Base-by-base conservation (phyloP, 2,797 vertebrate species). In the Malurus leucopterus region DNA sequence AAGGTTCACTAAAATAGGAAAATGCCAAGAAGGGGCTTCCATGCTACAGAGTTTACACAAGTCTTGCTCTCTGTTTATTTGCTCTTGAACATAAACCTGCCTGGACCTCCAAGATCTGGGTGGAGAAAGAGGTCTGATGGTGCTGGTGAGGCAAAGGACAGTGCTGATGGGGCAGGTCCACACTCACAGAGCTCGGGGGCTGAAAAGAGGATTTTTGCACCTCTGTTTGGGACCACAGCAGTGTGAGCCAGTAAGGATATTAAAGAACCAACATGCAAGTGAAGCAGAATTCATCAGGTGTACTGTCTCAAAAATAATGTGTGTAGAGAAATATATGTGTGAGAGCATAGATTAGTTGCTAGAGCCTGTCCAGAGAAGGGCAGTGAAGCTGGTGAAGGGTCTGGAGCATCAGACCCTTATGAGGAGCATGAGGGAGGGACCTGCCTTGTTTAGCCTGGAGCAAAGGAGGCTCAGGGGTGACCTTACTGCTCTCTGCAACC, bases 171-270 rank as follows among this genome's bases (percentile, higher is more conserved):
- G 22, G 16, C 38, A 77, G n/a, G n/a, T 0, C 3, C 70, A 53
- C 4, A 1, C 16, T 68, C 17, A 15, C 0, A 0, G 59, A 58
- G 9, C 13, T 91, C 41, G 43, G 61, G 41, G 32, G 30, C 17
- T 26, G 7, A 49, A 47, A 11, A 53, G 9, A 4, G 8, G 32
- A 44, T 18, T 32, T 22, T 4, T 6, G 23, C 0, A 0, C 29
- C 41, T 26, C 36, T 63, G 20, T 43, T 55, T 75, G 47, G 38
- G 43, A 44, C 21, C 32, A 22, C 36, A 29, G 55, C 30, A 50
- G 40, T n/a, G 34, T 59, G 51, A 59, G 4, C 29, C 43, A 24
- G 7, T 30, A 29, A 54, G 27, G 32, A 14, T 4, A 4, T 43
- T 71, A 21, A 77, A 27, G 40, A 84, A 12, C 18, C 30, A 82